Conservation (phyloP, 2,797 vertebrate species). For the Chaetophractus vellerosus region DNA sequence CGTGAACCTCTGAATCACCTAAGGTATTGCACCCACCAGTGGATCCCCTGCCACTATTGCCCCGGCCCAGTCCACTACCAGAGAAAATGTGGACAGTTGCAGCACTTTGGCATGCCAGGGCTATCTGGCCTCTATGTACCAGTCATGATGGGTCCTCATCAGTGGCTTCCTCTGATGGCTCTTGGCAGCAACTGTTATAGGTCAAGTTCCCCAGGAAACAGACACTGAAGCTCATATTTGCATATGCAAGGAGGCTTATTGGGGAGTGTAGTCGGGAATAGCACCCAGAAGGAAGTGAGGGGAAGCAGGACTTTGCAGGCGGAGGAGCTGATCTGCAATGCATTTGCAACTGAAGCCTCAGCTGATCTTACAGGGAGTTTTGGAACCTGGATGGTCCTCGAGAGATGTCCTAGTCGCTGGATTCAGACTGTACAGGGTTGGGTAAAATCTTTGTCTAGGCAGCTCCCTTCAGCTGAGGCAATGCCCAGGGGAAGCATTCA, state of each 20-base stretch:
- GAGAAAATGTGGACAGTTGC: neutral
- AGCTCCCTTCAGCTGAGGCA: accelerated
- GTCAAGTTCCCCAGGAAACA: neutral
- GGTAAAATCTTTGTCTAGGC: neutral
- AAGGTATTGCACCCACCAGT: no score
- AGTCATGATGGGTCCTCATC: accelerated
- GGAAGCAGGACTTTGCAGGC: neutral
- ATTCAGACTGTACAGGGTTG: neutral
- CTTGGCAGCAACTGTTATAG: neutral
- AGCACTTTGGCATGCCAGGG: no score
- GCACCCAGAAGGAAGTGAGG: neutral
- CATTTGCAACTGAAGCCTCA: no score
- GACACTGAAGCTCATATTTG: neutral
- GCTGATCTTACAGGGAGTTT: neutral
- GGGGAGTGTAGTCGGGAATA: neutral
- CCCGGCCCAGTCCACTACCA: neutral
- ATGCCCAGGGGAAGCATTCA: neutral
- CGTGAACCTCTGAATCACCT: neutral
- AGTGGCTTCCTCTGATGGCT: accelerated
- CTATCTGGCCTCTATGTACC: no score
- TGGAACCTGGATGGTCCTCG: neutral
- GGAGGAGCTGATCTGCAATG: neutral
- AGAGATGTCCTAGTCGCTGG: accelerated
- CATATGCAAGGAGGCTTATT: neutral
- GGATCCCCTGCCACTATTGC: no score